Evolutionary conservation across 2,797 vertebrate species (phyloP), one percentile per base, ranked within the genome.

Genomic region (Cercopithecus hamlyni): DNA sequence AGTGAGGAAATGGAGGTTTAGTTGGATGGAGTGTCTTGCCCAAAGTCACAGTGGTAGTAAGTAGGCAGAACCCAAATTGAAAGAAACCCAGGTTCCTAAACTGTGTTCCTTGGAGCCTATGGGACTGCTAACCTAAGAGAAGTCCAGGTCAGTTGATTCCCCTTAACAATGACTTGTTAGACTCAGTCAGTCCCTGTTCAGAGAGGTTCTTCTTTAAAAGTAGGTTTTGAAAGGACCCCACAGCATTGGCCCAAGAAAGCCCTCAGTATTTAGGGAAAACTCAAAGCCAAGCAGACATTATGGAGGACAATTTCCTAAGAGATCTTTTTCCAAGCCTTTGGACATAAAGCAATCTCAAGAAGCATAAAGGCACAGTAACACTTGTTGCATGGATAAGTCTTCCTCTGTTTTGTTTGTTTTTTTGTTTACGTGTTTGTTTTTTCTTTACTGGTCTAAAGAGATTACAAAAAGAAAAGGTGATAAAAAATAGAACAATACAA

Each of bases 391-490:
- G 30, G 81, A 20, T 89, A 85, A 92, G 11, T 43, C 19, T 4
- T 4, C 24, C 57, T 85, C n/a, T 50, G 61, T 39, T 58, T 79
- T 57, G 41, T 55, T 55, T 55, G 7, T 22, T 55, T 55, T 55
- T 55, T 20, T 22, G 52, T 8, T 43, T 58, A 73, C 33, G 36
- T 64, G n/a, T 64, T 64, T n/a, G 30, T n/a, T 64, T 5, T 30
- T 1, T 88, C n/a, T 57, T 90, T 93, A 77, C 26, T 72, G 27
- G 24, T 57, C 75, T 92, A 92, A 67, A 45, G 26, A 73, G 39
- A 95, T 75, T 86, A 61, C 20, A 43, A 92, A 50, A 95, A 75
- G 22, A 72, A 96, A 94, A 95, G 36, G 4, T 75, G 76, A 75
- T 36, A 92, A 43, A 88, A 75, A 88, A 39, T 36, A 79, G 15